Percentiles rank a stretch among this genome's conserved stretches.
These are phyloP conservation scores for Palythoa caribaeorum DNA, from an alignment of 92 coral and sea anemone species.

Conservation along the genomic window DNA sequence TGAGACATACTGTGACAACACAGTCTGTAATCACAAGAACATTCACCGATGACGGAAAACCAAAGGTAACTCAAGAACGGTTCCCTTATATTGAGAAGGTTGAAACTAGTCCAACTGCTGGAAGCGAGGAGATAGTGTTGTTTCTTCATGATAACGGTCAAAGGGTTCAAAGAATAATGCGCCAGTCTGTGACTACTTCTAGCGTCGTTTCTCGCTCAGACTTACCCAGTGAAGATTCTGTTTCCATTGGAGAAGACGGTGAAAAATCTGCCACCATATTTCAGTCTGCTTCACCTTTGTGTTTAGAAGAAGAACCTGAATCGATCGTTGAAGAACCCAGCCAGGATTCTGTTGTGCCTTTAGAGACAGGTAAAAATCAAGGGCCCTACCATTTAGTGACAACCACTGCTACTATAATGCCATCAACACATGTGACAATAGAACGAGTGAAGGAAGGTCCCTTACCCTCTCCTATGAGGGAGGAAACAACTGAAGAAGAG, in stretches of 20 bases:
- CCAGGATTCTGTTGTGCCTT: conserved; percentile 36
- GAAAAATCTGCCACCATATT: conserved; percentile 1
- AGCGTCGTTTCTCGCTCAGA: conserved; percentile 23
- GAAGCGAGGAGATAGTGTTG: conserved; percentile 22
- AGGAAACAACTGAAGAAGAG: conserved; percentile 18
- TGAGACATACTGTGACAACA: conserved; percentile 55
- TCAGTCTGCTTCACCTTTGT: conserved; percentile 34
- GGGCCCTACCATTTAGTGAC: not conserved
- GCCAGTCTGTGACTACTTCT: conserved; percentile 25
- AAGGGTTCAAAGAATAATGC: conserved; percentile 32
- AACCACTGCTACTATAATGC: conserved; percentile 25
- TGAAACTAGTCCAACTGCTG: conserved; percentile 8
- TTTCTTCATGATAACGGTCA: conserved; percentile 22
- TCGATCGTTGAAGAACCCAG: not conserved
- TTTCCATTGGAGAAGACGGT: not conserved
- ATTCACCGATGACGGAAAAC: conserved; percentile 1
- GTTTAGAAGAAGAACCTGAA: conserved; percentile 20
- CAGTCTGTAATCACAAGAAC: conserved; percentile 42
- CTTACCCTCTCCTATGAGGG: not conserved
- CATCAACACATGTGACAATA: conserved; percentile 41
- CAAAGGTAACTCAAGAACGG: conserved; percentile 17
- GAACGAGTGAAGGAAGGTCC: conserved; percentile 19
- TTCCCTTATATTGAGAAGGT: conserved; percentile 33
- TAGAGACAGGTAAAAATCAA: not conserved
- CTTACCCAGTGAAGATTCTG: not conserved